phyloP scores from a whole-genome alignment of 1,140 invertebrate genomes.

The Plectrocnemia conspersa region DNA sequence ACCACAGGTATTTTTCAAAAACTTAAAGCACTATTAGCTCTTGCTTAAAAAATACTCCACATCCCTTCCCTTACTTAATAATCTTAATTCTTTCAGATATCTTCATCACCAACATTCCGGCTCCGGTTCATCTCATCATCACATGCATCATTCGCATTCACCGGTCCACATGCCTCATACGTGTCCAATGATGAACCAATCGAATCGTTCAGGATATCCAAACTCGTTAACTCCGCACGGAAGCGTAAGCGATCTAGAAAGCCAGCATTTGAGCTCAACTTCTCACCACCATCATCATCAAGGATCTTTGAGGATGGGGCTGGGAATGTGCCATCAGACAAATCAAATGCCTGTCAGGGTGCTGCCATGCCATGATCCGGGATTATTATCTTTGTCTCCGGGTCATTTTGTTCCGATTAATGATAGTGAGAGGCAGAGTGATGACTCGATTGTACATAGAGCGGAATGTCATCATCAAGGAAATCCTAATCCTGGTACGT shows the following conservation, averaged over 20 bases:
- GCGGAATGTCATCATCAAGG: constrained; percentile 21
- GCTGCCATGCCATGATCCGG: constrained; percentile 13
- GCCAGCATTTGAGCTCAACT: constrained; percentile 10
- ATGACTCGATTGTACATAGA: constrained; percentile 21
- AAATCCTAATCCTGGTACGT: constrained; percentile 10
- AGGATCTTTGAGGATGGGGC: constrained; percentile 13
- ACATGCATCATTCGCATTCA: constrained; percentile 6
- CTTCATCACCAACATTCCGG: constrained; percentile 23
- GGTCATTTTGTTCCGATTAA: constrained; percentile 18
- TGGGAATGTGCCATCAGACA: constrained; percentile 11
- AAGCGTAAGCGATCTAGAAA: constrained; percentile 17
- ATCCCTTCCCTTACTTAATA: background rate
- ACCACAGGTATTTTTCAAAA: constrained; percentile 42
- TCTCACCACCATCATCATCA: constrained; percentile 19
- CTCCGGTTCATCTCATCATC: constrained; percentile 15
- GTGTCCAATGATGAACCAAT: constrained; percentile 16
- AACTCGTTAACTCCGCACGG: constrained; percentile 16
- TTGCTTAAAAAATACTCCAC: background rate
- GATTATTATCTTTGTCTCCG: constrained; percentile 8
- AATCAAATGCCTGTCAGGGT: constrained; percentile 18
- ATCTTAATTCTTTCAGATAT: constrained; percentile 19
- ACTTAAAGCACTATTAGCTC: constrained; percentile 2
- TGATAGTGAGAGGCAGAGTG: constrained; percentile 17
- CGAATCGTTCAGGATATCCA: constrained; percentile 8
- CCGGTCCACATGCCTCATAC: constrained; percentile 6